Base-by-base conservation (phyloP, 92 coral and sea anemone species). In the Phenganax subtilis region DNA sequence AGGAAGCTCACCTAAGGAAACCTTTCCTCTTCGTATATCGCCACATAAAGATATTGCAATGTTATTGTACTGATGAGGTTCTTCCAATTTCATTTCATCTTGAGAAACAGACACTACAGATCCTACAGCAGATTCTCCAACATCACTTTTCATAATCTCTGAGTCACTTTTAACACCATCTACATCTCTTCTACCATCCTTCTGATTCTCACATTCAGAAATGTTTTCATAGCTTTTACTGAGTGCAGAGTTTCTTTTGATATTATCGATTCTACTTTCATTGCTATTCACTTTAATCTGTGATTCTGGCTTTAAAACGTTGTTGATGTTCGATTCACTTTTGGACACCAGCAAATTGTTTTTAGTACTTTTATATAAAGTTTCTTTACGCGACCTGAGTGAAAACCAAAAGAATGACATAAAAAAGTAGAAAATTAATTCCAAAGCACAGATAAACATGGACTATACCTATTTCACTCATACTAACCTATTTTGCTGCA, bases 11-110 rank as follows among this genome's bases (percentile, higher is more conserved):
- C 98, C 98, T 67, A 84, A 81, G 0, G 96, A 75, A n/a, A 94
- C 98, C 83, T 94, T 94, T 20, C 98, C 98, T 80, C 89, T 89
- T 75, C 82, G 87, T 1, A 94, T 84, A 44, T 90, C 93, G 6
- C 98, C 98, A 86, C 98, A 94, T 16, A 94, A 85, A 10, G 98
- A 94, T 67, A 94, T 70, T 3, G 97, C 92, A 75, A 94, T 85
- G 68, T 92, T 87, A 31, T 85, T 84, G 74, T 92, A 94, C 0
- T 90, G 89, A 55, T 91, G 92, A 54, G 89, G n/a, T 53, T 62
- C 82, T 6, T 37, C 51, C 37, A 47, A 28, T 9, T 62, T 62
- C 67, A 59, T 56, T 62, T 78, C 82, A 53, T 78, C 82, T 25
- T 56, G 72, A 44, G 72, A 60, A 8, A 60, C 72, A 6, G 82